Evolutionary conservation across 2,797 vertebrate genomes (phyloP).

Genomic region (Hyperoplus immaculatus): DNA sequence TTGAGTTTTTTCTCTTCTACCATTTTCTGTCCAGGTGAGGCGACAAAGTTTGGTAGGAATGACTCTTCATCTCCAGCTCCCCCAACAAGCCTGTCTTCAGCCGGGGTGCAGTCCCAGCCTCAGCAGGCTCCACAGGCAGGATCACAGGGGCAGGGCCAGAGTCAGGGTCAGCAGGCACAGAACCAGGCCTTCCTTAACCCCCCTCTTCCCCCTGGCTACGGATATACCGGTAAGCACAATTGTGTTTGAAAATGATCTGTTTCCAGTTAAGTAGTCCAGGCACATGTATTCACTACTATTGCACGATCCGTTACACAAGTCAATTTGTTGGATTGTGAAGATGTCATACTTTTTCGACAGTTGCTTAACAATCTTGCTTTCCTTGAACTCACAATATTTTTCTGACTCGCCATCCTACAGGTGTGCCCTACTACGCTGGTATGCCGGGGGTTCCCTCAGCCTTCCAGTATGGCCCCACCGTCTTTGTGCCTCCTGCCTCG

Average conservation of each 20-base stretch:
- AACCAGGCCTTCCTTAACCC: constrained; percentile 97
- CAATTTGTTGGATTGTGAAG: neutral
- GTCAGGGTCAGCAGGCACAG: constrained; percentile 88
- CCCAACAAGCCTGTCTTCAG: constrained; percentile 89
- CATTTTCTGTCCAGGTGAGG: constrained; percentile 86
- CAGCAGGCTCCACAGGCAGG: constrained; percentile 82
- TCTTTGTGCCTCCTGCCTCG: constrained; percentile 95
- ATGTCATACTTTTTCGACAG: neutral
- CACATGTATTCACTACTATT: neutral
- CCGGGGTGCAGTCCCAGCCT: constrained; percentile 80
- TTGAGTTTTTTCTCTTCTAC: neutral
- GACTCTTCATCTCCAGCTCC: constrained; percentile 96
- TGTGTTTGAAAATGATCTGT: neutral
- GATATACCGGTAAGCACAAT: constrained; percentile 88
- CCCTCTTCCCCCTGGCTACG: constrained; percentile 94
- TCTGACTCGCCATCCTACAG: constrained; percentile 54
- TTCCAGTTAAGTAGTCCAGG: neutral
- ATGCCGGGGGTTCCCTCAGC: constrained; percentile 93
- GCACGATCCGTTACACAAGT: neutral
- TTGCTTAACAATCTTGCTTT: neutral
- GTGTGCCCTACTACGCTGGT: constrained; percentile 94
- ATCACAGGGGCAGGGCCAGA: constrained; percentile 80
- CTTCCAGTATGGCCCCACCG: constrained; percentile 95
- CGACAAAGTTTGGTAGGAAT: constrained; percentile 95
- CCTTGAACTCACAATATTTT: neutral